phyloP scores from a whole-genome alignment of 2,888 invertebrate species.

The Hirtodrosophila alboralis region DNA sequence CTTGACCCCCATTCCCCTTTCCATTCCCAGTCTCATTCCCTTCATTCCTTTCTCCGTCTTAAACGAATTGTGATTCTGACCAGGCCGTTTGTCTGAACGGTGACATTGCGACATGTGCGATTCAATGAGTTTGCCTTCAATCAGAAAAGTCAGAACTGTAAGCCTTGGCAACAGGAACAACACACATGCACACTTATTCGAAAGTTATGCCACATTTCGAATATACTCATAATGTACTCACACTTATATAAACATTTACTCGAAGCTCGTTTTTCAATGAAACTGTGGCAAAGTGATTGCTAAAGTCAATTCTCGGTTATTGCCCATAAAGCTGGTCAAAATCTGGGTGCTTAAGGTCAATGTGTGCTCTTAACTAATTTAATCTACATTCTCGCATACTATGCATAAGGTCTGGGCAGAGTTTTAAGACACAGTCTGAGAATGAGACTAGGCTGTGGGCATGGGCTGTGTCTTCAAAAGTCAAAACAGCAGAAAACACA shows the following conservation, averaged over 20 bases:
- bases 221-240: background rate
- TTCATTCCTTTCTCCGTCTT: background rate
- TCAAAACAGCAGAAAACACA: constrained; percentile 50
- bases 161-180: constrained; percentile 3
- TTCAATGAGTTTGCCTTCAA: constrained; percentile 53
- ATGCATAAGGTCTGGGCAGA: constrained; percentile 10
- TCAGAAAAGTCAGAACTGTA: constrained; percentile 35
- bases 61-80: background rate
- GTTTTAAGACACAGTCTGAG: background rate
- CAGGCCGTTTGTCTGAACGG: constrained; percentile 22
- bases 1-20: constrained; percentile 4
- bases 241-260: too few relatives aligned
- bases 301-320: constrained; percentile 42
- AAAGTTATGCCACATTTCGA: constrained; percentile 10
- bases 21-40: background rate
- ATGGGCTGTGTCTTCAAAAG: constrained; percentile 33
- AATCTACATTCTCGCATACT: constrained; percentile 43
- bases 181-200: background rate
- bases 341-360: constrained; percentile 48
- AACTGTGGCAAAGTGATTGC: constrained; percentile 31
- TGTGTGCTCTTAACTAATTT: constrained; percentile 55
- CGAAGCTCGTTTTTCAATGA: background rate
- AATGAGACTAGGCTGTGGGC: background rate
- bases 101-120: constrained; percentile 65
- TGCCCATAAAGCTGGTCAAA: constrained; percentile 46